Conservation (phyloP, 2,888 invertebrate species). For the Agrotis clavis region DNA sequence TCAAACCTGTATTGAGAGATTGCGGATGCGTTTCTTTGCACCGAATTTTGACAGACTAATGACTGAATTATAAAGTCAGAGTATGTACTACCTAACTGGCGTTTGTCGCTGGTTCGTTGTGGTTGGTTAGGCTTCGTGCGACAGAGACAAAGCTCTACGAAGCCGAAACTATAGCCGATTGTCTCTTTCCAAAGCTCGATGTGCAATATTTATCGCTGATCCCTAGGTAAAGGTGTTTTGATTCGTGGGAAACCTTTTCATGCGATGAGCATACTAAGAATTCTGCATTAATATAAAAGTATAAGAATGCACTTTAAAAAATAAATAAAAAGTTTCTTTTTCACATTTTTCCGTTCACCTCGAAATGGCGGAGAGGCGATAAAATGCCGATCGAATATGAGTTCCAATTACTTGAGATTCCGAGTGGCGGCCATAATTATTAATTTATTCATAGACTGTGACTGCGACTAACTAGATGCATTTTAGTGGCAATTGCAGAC, state of each 20-base stretch:
- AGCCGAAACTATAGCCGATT: too few relatives aligned
- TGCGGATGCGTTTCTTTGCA: not conserved
- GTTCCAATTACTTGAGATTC: conserved; percentile 34
- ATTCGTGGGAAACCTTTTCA: too few relatives aligned
- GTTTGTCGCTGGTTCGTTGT: too few relatives aligned
- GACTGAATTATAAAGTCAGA: not conserved
- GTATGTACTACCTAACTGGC: too few relatives aligned
- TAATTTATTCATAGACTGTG: conserved; percentile 63
- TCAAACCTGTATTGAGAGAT: not conserved
- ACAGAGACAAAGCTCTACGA: too few relatives aligned
- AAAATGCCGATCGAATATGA: conserved; percentile 45
- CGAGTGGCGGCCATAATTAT: conserved; percentile 39
- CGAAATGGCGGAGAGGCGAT: conserved; percentile 20
- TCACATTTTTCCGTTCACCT: conserved; percentile 18
- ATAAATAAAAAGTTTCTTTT: conserved; percentile 7
- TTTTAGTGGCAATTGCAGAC: conserved; percentile 54
- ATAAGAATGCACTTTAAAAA: conserved; percentile 6
- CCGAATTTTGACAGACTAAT: not conserved
- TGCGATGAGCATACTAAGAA: too few relatives aligned
- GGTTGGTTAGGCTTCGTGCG: too few relatives aligned
- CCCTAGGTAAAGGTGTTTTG: too few relatives aligned
- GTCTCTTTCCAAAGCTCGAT: too few relatives aligned
- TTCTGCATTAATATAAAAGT: not conserved
- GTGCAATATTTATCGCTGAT: too few relatives aligned
- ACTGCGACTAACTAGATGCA: conserved; percentile 49